Evolutionary conservation across 2,113 vertebrate genomes (phyloP).

Genomic region (Oriolus oriolus): DNA sequence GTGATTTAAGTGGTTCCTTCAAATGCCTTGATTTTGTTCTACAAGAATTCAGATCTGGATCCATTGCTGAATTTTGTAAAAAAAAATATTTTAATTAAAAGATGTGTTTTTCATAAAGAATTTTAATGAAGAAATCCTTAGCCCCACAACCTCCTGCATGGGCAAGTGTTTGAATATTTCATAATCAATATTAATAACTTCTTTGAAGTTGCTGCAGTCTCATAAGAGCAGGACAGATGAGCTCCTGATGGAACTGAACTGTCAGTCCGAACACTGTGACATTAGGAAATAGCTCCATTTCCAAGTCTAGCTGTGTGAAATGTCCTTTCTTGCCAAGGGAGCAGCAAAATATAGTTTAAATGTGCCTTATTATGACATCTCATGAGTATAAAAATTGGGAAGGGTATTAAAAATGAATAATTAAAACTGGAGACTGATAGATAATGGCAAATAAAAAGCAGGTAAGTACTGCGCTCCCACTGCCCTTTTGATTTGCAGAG

Average conservation of each 20-base stretch:
- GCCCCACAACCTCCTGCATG: background rate
- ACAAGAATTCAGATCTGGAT: background rate
- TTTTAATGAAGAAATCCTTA: background rate
- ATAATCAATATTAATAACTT: conserved; percentile 49
- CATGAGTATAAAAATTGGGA: conserved; percentile 30
- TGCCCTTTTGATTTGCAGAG: conserved; percentile 8
- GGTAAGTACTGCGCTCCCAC: background rate
- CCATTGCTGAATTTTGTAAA: background rate
- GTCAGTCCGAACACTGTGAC: background rate
- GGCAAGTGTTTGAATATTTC: conserved; percentile 55
- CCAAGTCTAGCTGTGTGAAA: background rate
- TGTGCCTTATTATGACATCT: conserved; percentile 12
- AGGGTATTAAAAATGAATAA: conserved; percentile 53
- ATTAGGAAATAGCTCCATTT: conserved; percentile 12
- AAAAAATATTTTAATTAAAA: background rate
- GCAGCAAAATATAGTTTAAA: background rate
- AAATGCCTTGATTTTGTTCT: background rate
- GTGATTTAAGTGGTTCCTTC: background rate
- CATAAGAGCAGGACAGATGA: conserved; percentile 22
- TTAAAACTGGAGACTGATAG: conserved; percentile 36
- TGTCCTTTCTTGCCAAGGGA: conserved; percentile 30
- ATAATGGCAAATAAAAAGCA: conserved; percentile 34
- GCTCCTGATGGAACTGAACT: background rate
- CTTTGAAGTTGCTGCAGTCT: conserved; percentile 45
- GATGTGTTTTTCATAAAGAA: background rate